A percentile compares a stretch with the other conserved stretches of the same genome.
Conservation (phyloP, 2,888 invertebrate genomes). For the Ophion slaviceki region DNA sequence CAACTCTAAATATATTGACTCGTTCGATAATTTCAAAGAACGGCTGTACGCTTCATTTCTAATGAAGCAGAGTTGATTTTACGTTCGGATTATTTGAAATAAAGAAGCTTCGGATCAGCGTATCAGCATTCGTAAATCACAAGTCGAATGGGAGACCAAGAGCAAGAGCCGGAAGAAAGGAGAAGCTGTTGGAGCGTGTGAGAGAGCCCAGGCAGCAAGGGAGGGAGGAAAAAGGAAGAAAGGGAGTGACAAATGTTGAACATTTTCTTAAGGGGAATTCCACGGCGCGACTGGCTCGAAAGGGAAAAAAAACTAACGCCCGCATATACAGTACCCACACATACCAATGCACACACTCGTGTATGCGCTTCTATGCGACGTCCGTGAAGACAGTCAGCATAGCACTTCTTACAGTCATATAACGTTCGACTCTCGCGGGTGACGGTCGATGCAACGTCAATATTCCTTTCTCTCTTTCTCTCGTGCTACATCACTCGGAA, state of each 20-base stretch:
- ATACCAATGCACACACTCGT: background rate
- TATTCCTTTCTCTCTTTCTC: background rate
- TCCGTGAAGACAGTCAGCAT: slow-evolving; percentile 37
- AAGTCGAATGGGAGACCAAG: too few species aligned
- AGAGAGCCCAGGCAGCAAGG: background rate
- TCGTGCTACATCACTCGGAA: background rate
- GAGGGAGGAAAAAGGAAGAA: slow-evolving; percentile 4
- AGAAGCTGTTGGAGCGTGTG: background rate
- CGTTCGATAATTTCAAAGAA: too few species aligned
- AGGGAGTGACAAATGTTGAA: slow-evolving; percentile 38
- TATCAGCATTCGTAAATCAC: too few species aligned
- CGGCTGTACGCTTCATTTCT: too few species aligned
- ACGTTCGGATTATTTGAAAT: background rate
- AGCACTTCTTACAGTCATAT: slow-evolving; percentile 63
- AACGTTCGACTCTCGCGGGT: slow-evolving; percentile 60
- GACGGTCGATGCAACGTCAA: slow-evolving; percentile 63
- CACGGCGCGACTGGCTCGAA: slow-evolving; percentile 5
- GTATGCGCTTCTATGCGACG: slow-evolving; percentile 30
- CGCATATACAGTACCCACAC: slow-evolving; percentile 19
- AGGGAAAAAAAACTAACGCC: slow-evolving; percentile 41
- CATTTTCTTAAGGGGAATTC: slow-evolving; percentile 37
- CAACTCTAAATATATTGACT: too few species aligned
- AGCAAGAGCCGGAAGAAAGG: background rate
- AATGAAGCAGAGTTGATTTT: background rate
- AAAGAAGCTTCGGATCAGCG: background rate